phyloP scores from a whole-genome alignment of 2,888 invertebrate species.

The Willowsia nigromaculata region DNA sequence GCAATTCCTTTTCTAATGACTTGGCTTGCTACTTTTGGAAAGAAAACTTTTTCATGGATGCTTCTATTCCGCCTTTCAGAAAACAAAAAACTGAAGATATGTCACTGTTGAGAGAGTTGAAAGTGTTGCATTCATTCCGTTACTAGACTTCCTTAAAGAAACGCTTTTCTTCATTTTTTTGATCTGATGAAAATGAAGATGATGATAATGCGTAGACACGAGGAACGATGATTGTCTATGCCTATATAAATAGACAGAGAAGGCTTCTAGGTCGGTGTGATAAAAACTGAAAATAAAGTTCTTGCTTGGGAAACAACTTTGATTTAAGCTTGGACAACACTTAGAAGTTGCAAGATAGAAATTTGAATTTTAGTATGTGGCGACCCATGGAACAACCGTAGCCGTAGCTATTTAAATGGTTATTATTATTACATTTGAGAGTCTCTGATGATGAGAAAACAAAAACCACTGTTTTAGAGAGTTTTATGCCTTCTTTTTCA shows the following conservation, averaged over 20 bases:
- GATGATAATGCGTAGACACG: not conserved
- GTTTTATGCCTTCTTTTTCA: not conserved
- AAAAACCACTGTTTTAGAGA: not conserved
- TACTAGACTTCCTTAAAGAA: not conserved
- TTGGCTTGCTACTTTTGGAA: not conserved
- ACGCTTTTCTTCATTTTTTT: not conserved
- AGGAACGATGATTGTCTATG: not conserved
- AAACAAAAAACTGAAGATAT: not conserved
- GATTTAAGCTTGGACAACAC: too few relatives aligned
- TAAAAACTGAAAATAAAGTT: too few relatives aligned
- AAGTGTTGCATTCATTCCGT: not conserved
- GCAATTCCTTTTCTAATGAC: conserved; percentile 17
- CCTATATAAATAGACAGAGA: too few relatives aligned
- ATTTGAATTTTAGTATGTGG: too few relatives aligned
- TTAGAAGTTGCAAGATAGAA: too few relatives aligned
- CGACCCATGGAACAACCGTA: too few relatives aligned
- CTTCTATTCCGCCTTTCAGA: not conserved
- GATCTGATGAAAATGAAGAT: not conserved
- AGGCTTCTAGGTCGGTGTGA: too few relatives aligned
- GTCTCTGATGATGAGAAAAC: not conserved
- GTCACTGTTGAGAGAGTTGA: too few relatives aligned
- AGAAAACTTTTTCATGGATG: not conserved
- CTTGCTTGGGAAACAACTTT: too few relatives aligned
- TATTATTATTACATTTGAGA: conserved; percentile 30
- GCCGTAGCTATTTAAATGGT: not conserved